Evolutionary conservation across 2,797 vertebrate species (phyloP).

Genomic region (Pseudocheirus occidentalis): DNA sequence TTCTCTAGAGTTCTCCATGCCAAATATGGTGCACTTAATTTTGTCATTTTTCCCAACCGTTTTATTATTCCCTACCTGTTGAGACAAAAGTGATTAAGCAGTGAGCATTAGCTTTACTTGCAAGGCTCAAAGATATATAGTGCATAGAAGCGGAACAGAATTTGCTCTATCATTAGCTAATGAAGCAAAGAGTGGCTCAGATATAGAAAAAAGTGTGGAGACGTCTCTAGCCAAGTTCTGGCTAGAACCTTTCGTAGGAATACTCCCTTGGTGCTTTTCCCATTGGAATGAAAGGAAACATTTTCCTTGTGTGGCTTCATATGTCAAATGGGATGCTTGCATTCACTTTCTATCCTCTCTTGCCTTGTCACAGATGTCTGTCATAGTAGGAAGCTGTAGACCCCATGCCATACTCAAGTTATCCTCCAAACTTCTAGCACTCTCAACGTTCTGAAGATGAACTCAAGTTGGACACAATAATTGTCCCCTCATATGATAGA

Average conservation of each 20-base stretch:
- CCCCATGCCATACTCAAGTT: neutral
- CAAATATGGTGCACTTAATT: conserved; percentile 76
- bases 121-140: conserved; percentile 75
- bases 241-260: neutral
- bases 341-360: neutral
- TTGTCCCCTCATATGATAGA: neutral
- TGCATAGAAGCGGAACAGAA: conserved; percentile 72
- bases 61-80: conserved; percentile 83
- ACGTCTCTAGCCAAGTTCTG: neutral
- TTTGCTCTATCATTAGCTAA: conserved; percentile 76
- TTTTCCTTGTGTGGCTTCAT: neutral
- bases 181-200: conserved; percentile 77
- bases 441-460: neutral
- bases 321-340: neutral
- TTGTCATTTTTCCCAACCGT: conserved; percentile 78
- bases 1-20: conserved; percentile 64
- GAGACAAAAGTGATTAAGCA: conserved; percentile 84
- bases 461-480: neutral
- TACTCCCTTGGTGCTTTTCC: neutral
- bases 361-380: neutral
- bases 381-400: neutral
- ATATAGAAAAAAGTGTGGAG: conserved; percentile 58
- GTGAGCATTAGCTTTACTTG: conserved; percentile 82
- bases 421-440: neutral
- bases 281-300: neutral